Conservation (phyloP, 2,888 invertebrate species). For the Melinopterus prodromus region DNA sequence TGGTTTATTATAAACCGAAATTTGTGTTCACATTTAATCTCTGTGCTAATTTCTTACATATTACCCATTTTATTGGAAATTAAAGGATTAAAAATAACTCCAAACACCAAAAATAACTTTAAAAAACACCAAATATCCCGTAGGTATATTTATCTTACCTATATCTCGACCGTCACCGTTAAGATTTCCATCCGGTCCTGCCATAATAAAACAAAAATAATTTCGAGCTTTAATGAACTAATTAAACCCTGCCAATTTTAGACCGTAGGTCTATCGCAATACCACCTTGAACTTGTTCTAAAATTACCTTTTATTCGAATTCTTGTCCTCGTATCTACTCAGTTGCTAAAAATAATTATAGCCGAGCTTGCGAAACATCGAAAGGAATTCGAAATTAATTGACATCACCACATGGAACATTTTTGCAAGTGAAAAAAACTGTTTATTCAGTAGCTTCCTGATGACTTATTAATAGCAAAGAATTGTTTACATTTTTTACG, state of each 20-base stretch:
- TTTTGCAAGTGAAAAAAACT: background rate
- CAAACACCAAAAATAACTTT: background rate
- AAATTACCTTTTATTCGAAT: background rate
- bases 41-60: background rate
- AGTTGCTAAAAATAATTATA: background rate
- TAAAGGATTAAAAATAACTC: background rate
- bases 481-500: background rate
- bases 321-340: background rate
- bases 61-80: background rate
- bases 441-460: background rate
- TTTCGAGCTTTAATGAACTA: background rate
- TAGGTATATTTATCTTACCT: conserved; percentile 15
- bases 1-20: too few relatives aligned
- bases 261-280: background rate
- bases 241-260: background rate
- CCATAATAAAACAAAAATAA: conserved; percentile 15
- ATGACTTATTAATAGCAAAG: background rate
- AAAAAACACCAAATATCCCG: conserved; percentile 12
- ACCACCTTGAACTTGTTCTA: conserved; percentile 4
- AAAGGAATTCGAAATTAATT: background rate
- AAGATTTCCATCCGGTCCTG: conserved; percentile 17
- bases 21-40: background rate
- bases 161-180: background rate
- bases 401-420: background rate
- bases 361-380: background rate